A percentile compares a stretch with the other conserved stretches of the same genome.
These are phyloP conservation scores for Serranus cabrilla DNA, from an alignment of 2,797 vertebrate genomes.

Conservation along the genomic window DNA sequence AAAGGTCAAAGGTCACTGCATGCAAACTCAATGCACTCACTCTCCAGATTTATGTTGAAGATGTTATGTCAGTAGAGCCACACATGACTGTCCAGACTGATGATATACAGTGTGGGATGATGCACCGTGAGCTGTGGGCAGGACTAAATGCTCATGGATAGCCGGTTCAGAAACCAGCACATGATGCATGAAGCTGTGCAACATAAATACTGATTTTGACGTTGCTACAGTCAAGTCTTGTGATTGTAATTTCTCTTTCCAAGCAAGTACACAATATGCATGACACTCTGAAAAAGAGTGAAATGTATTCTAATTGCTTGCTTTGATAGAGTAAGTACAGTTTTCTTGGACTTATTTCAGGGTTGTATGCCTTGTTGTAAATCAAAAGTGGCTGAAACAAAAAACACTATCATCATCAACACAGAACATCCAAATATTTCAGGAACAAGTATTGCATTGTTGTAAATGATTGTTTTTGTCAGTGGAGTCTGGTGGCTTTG, in stretches of 20 bases:
- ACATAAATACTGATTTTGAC: background rate
- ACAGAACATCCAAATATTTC: no score
- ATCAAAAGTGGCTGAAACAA: no score
- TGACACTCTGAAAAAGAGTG: background rate
- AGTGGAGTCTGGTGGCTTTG: no score
- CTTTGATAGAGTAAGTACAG: no score
- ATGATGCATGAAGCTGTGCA: slow-evolving; percentile 2
- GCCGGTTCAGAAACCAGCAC: background rate
- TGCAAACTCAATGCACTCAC: background rate
- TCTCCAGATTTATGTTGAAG: background rate
- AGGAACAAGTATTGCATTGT: no score
- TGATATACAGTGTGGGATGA: slow-evolving; percentile 7
- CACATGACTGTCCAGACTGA: background rate
- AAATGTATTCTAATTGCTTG: background rate
- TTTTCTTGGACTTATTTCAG: no score
- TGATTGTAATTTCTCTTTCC: slow-evolving; percentile 29
- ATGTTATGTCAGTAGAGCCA: slow-evolving; percentile 10
- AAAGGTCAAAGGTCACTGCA: slow-evolving; percentile 1
- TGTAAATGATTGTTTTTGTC: no score
- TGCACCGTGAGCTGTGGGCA: background rate
- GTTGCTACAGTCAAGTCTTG: background rate
- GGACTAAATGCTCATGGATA: background rate
- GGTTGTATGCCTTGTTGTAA: no score
- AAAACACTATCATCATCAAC: no score
- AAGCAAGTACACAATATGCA: background rate